Base-by-base conservation (phyloP, 2,888 invertebrate genomes). In the Scaptomyza polygonia region DNA sequence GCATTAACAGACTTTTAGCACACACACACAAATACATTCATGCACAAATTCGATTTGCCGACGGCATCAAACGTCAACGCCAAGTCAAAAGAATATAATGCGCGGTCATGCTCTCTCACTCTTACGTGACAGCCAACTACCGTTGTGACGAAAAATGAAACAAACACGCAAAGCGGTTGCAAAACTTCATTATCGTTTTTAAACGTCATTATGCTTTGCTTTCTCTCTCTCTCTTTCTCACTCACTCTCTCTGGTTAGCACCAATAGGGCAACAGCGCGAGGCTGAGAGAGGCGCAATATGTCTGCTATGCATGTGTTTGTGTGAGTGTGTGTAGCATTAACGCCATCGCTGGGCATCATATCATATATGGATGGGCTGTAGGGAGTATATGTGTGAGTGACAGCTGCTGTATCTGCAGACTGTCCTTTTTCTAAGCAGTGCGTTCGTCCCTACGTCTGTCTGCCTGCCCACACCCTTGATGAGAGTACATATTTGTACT, bases 401-500 rank as follows among this genome's bases (percentile, higher is more conserved):
- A 55, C 77, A 77, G 79, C 82, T 75, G 67, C 72, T 52, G 63
- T 70, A 62, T 67, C 73, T 66, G 77, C 77, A 68, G 88, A 83
- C 83, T 83, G 82, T 87, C 82, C 82, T 83, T 83, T 83, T 83
- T 71, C 88, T 85, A 87, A 87, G 79, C 74, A 63, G 57, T 69
- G 66, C 65, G 32, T 32, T 48, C 30, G 48, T 32, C 78, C 82
- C 86, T 86, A 75, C 66, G 53, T 62, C 53, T 21, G 48, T 29
- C 64, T 25, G 25, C 25, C 25, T 42, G 21, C 47, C 39, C 51
- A 27, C 65, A 49, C 55, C 48, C 53, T 47, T 18, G 44, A 61
- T 74, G 64, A 74, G 85, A 73, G 86, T 79, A 88, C 83, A 90
- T 89, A 89, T 90, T 89, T 89, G 87, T 81, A 80, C 79, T 89